Base-by-base conservation (phyloP, 2,888 invertebrate species). In the Tuberolachnus salignus region DNA sequence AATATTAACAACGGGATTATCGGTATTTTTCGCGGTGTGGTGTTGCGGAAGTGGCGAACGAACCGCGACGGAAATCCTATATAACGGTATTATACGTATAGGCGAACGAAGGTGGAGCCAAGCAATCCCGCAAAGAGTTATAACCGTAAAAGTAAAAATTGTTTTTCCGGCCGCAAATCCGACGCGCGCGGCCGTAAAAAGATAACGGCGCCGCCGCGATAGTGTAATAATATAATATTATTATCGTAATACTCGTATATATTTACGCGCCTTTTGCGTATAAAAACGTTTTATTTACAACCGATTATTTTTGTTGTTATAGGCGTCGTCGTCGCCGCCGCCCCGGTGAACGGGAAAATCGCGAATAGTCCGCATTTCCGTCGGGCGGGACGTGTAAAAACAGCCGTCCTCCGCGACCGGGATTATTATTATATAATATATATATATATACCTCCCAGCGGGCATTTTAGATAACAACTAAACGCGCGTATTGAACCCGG, bases 91-190 rank as follows among this genome's bases (percentile, higher is more conserved):
- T 34, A 34, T 6, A 6, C 3, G 34, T 34, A 34, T 34, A 34
- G 34, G n/a, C n/a, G n/a, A n/a, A n/a, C n/a, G n/a, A n/a, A 34
- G 34, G 34, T 34, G 34, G 34, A 34, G 26, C 14, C 72, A 49
- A n/a, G n/a, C n/a, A n/a, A 46, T 61, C 59, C 71, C 46, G n/a
- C n/a, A 69, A n/a, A 44, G 70, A 70, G 71, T 46, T 59, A 57
- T 70, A 26, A 19, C 71, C 49, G 34, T 34, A 72, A 72, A 34
- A 34, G 19, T 19, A 57, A 70, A 70, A 44, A 72, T 49, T 61
- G 72, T 61, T 72, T 49, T 72, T 61, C 14, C 46, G 11, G 55
- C 14, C 19, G 21, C 19, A 57, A 26, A 71, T 59, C 71, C 59
- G 26, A 46, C 16, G 14, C 46, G 46, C n/a, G 3, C 34, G 34